A percentile compares a stretch with the other conserved stretches of the same genome.
These are phyloP conservation scores for Heliornis fulica DNA, from an alignment of 2,113 vertebrate species.

Conservation along the genomic window DNA sequence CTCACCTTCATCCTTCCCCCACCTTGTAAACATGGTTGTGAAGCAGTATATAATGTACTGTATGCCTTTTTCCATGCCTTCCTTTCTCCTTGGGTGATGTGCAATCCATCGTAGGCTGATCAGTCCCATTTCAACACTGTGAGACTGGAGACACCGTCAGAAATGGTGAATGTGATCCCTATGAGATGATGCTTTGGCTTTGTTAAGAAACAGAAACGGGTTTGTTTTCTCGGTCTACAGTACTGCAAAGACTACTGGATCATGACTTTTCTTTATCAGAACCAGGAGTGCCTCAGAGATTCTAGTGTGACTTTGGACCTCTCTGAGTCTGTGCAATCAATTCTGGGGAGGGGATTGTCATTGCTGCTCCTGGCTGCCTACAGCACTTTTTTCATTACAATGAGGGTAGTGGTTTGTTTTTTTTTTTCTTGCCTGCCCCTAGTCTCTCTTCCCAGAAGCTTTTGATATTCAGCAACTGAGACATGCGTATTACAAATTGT, in stretches of 20 bases:
- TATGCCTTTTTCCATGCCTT: conserved; percentile 79
- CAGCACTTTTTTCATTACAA: conserved; percentile 74
- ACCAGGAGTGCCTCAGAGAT: conserved; percentile 83
- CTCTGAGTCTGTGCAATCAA: conserved; percentile 78
- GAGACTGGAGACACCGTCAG: conserved; percentile 71
- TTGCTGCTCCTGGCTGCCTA: conserved; percentile 68
- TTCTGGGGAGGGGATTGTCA: conserved; percentile 63
- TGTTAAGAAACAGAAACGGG: conserved; percentile 77
- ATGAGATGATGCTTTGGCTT: conserved; percentile 76
- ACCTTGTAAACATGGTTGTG: conserved; percentile 73
- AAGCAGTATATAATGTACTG: conserved; percentile 72
- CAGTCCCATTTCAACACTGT: conserved; percentile 83
- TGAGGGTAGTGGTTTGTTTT: conserved; percentile 40
- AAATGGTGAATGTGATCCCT: conserved; percentile 83
- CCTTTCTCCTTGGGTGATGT: conserved; percentile 88
- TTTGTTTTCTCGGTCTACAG: conserved; percentile 74
- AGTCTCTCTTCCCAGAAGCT: conserved; percentile 50
- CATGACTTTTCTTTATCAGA: conserved; percentile 74
- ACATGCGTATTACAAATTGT: conserved; percentile 58
- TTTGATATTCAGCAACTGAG: conserved; percentile 61
- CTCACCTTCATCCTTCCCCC: conserved; percentile 42
- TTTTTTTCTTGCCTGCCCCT: conserved; percentile 27
- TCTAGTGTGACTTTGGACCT: conserved; percentile 76
- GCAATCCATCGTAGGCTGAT: conserved; percentile 87
- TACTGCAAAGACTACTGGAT: conserved; percentile 79